These are phyloP conservation scores for Neostethus bicornis DNA, from an alignment of 2,797 vertebrate species.

Conservation along the genomic window DNA sequence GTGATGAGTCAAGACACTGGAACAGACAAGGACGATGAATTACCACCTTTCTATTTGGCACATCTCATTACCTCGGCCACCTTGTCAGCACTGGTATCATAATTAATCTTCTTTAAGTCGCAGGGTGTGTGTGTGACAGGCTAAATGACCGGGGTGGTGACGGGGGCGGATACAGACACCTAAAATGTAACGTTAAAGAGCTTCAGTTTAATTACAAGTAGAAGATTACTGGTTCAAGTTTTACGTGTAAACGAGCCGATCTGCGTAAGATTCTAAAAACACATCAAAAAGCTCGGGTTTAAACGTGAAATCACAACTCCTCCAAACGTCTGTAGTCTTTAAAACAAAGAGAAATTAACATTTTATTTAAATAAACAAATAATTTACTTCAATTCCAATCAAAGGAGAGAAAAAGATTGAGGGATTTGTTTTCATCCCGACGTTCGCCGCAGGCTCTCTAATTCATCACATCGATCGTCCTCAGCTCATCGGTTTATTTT, in stretches of 20 bases:
- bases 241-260: conserved; percentile 1
- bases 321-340: neutral
- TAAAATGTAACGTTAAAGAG: conserved; percentile 47
- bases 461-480: conserved; percentile 57
- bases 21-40: conserved; percentile 49
- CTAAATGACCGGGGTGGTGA: conserved; percentile 63
- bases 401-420: conserved; percentile 28
- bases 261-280: neutral
- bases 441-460: conserved; percentile 58
- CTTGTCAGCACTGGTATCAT: conserved; percentile 55
- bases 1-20: conserved; percentile 33
- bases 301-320: neutral
- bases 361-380: conserved; percentile 3
- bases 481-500: conserved; percentile 60
- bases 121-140: conserved; percentile 60
- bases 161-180: conserved; percentile 48
- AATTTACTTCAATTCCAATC: conserved; percentile 26
- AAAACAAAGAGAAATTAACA: no score
- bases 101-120: conserved; percentile 73
- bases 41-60: conserved; percentile 38
- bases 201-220: conserved; percentile 37
- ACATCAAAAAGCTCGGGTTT: no score
- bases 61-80: conserved; percentile 70
- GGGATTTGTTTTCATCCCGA: conserved; percentile 53
- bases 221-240: no score